phyloP scores from a whole-genome alignment of 2,797 vertebrate genomes.

The Eremophila alpestris region DNA sequence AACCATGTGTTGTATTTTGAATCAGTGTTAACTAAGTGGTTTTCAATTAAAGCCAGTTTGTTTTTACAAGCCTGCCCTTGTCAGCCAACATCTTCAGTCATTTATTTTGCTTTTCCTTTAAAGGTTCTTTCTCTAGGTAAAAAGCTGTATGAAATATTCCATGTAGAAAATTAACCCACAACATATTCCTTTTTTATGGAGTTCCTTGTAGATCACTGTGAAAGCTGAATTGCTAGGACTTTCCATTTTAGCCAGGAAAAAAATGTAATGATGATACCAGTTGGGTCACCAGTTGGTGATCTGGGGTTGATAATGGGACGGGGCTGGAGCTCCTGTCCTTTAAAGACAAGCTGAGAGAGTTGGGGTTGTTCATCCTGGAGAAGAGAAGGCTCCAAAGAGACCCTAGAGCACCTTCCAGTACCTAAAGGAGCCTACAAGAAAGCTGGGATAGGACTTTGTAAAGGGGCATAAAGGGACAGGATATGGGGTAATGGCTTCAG shows the following conservation, averaged over 20 bases:
- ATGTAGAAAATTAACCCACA: neutral
- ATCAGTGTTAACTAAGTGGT: neutral
- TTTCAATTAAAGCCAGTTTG: neutral
- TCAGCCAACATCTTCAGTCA: neutral
- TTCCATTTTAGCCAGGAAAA: neutral
- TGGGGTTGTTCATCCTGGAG: neutral
- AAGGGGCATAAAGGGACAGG: neutral
- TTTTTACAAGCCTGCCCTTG: neutral
- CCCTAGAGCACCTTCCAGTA: neutral
- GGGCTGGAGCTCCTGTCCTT: neutral
- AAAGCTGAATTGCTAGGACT: neutral
- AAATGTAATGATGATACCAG: neutral
- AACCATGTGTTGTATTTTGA: neutral
- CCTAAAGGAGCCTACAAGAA: neutral
- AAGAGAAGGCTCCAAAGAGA: neutral
- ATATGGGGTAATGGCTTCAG: neutral
- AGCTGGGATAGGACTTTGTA: neutral
- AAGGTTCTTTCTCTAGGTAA: neutral
- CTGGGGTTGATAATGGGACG: no score
- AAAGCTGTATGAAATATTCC: neutral
- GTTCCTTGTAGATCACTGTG: neutral
- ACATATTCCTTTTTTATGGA: neutral
- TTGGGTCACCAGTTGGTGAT: neutral
- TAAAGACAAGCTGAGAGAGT: neutral
- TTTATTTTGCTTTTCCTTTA: neutral